Evolutionary conservation across 2,797 vertebrate species (phyloP), one percentile per base, ranked within the genome.

Genomic region (Artibeus lituratus): DNA sequence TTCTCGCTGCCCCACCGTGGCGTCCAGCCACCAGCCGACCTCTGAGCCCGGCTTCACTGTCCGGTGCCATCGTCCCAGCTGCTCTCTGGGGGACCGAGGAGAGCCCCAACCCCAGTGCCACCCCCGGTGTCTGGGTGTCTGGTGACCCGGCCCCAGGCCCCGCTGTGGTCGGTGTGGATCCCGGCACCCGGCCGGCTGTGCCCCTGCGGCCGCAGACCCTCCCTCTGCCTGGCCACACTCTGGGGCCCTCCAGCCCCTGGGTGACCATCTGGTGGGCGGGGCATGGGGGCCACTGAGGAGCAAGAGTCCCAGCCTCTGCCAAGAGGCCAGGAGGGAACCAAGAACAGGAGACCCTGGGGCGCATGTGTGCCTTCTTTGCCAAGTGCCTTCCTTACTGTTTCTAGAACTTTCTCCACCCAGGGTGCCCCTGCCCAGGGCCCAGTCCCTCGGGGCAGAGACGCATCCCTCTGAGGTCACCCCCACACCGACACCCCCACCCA

Each of bases 391-490:
- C 42, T 16, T 80, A 42, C 42, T 84, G 53, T 7, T 59, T 62
- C 90, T 53, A n/a, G 70, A 62, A 42, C 32, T 4, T 24, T 32
- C 65, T 74, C 85, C 4, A 24, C 16, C 91, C 62, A n/a, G 2
- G 29, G 57, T 21, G 9, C 35, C 59, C 5, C 44, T 44, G 44
- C 2, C 35, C 18, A 11, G 29, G 19, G 14, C 10, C 15, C 10
- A 16, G 59, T 7, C 7, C 62, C 0, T 0, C 2, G 7, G 62
- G 16, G 44, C 3, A 1, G 10, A 6, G 2, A 26, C 2, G 2
- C 12, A 0, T 6, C 24, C 73, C 65, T 9, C 32, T 8, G 2
- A 16, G n/a, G 65, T 26, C 4, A 18, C 26, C 2, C 26, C 32
- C 8, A 6, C n/a, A 11, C 49, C 0, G 0, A 29, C 14, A 59